Evolutionary conservation across 2,888 invertebrate genomes (phyloP).

Genomic region (Calameuta pallipes): DNA sequence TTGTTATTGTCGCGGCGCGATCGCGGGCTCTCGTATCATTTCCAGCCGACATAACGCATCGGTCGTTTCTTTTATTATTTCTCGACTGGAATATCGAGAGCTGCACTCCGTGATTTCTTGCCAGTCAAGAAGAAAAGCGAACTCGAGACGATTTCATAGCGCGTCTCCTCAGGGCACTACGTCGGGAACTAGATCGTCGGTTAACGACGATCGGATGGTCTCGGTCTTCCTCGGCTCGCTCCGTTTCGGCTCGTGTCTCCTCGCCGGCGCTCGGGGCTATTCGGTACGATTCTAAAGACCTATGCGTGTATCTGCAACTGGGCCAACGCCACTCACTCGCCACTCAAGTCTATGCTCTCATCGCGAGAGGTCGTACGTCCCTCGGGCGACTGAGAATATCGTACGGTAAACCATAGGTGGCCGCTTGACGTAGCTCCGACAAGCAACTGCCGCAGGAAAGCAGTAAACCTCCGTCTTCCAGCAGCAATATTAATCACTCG

Average conservation of each 20-base stretch:
- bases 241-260: conserved; percentile 10
- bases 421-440: conserved; percentile 18
- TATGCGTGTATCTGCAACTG: conserved; percentile 25
- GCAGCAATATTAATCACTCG: conserved; percentile 52
- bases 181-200: too few species aligned
- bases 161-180: too few species aligned
- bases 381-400: conserved; percentile 11
- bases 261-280: conserved; percentile 8
- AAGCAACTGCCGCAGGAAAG: conserved; percentile 46
- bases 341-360: background rate
- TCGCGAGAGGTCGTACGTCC: background rate
- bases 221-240: conserved; percentile 13
- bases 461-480: conserved; percentile 46
- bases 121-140: too few species aligned
- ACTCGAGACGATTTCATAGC: too few species aligned
- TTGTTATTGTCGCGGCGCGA: too few species aligned
- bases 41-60: too few species aligned
- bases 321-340: conserved; percentile 12
- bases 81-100: too few species aligned
- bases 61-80: too few species aligned
- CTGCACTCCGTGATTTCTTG: too few species aligned
- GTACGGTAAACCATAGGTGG: conserved; percentile 22
- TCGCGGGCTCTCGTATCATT: too few species aligned
- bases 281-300: conserved; percentile 13
- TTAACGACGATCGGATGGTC: too few species aligned